Percentiles rank a stretch among this genome's conserved stretches.
These are phyloP conservation scores for Nezara viridula DNA, from an alignment of 2,888 invertebrate species.

Conservation along the genomic window DNA sequence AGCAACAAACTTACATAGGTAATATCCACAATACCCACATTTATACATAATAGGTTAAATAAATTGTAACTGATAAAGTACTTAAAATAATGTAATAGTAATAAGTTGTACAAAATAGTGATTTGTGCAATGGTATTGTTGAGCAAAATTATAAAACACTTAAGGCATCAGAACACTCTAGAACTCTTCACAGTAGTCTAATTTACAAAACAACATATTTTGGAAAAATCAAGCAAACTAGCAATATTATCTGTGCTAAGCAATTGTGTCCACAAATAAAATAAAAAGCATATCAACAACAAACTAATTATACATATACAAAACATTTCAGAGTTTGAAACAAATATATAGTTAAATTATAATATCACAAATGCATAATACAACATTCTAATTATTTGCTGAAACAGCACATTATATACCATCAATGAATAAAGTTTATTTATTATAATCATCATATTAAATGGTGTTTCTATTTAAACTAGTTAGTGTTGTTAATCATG, in stretches of 20 bases:
- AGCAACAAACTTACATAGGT: not conserved
- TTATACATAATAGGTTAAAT: not conserved
- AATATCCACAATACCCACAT: not conserved
- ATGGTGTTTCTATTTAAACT: no score
- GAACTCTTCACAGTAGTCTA: not conserved
- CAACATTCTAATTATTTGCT: no score
- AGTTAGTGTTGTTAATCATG: no score
- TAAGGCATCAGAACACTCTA: not conserved
- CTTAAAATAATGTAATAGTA: not conserved
- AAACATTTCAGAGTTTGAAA: no score
- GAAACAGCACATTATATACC: no score
- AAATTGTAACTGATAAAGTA: not conserved
- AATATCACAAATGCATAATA: no score
- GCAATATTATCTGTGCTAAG: not conserved
- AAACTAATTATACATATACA: no score
- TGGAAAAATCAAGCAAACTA: not conserved
- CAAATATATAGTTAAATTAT: no score
- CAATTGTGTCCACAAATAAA: no score
- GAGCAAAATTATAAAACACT: not conserved
- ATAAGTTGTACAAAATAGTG: not conserved
- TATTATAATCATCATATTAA: no score
- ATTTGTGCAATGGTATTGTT: not conserved
- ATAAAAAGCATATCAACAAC: no score
- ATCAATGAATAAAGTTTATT: no score
- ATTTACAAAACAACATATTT: constrained; percentile 18